Evolutionary conservation across 2,888 invertebrate species (phyloP).

Genomic region (Trissolcus brochymenae): DNA sequence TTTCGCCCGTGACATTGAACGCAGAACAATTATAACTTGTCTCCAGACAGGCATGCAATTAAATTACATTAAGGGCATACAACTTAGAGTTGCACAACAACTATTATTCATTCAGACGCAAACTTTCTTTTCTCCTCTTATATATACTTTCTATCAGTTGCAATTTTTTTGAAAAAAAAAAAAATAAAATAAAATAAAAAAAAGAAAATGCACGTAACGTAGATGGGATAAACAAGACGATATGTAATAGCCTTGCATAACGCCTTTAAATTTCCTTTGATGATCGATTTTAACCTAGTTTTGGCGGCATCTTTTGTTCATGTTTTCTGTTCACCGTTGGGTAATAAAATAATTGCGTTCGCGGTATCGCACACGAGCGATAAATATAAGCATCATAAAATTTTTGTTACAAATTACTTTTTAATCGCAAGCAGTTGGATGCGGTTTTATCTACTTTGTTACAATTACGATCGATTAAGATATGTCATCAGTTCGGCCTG

Average conservation of each 20-base stretch:
- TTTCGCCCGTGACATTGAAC: background rate
- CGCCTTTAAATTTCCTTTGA: conserved; percentile 5
- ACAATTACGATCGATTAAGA: conserved; percentile 42
- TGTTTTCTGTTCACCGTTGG: conserved; percentile 13
- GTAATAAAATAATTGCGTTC: conserved; percentile 32
- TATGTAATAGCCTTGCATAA: conserved; percentile 14
- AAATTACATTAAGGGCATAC: no score
- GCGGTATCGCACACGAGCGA: conserved; percentile 14
- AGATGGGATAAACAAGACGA: background rate
- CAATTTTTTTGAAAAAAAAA: no score
- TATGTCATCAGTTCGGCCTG: conserved; percentile 9
- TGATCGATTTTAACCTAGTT: conserved; percentile 34
- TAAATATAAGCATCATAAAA: conserved; percentile 33
- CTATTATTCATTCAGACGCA: no score
- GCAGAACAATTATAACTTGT: background rate
- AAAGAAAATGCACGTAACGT: conserved; percentile 5
- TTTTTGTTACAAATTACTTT: conserved; percentile 39
- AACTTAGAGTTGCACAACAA: no score
- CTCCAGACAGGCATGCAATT: no score
- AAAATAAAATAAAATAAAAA: background rate
- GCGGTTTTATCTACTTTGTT: conserved; percentile 50
- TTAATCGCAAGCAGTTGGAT: conserved; percentile 48
- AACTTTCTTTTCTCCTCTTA: no score
- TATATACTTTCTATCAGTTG: no score
- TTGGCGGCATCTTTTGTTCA: conserved; percentile 14